Evolutionary conservation across 1,140 invertebrate species (phyloP), one percentile per base, ranked within the genome.

Genomic region (Drosophila kohkoa): DNA sequence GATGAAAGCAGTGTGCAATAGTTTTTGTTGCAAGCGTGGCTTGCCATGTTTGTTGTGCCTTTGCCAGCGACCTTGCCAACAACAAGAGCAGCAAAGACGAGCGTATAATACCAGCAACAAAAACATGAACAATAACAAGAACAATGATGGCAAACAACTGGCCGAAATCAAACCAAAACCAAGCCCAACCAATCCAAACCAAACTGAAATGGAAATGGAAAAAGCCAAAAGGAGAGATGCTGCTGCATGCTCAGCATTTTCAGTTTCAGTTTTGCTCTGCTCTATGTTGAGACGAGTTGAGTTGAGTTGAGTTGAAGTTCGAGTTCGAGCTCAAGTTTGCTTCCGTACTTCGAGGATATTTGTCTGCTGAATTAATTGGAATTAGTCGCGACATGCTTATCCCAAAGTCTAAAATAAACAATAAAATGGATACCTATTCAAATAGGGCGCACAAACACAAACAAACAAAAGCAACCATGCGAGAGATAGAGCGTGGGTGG

Each of bases 331-430:
- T 72, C 32, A n/a, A 58, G 75, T 67, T 78, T 78, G 77, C 73
- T 87, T 88, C 83, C 83, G 80, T 58, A 78, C 77, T 88, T 83
- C 55, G 85, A 81, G 85, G 75, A 89, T 89, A 85, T 89, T 89
- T 89, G 85, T 89, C 85, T 89, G 85, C 78, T 85, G 85, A 89
- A 89, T 89, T 90, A 89, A 89, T 89, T 89, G 85, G 85, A 89
- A 89, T 89, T 89, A 89, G 85, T 89, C 85, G 85, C 85, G 85
- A 89, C 85, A 90, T 89, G 85, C 85, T 89, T 89, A 89, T 89
- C 80, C 85, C 85, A 81, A 81, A 89, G 85, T 89, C 85, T 85
- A 89, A 82, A 89, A 89, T 89, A 89, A 89, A 89, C 85, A 89
- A 89, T 89, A 89, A 89, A 89, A 89, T 89, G 81, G 85, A 89